phyloP scores from a whole-genome alignment of 2,888 invertebrate genomes.

The Cheilosia grossa region DNA sequence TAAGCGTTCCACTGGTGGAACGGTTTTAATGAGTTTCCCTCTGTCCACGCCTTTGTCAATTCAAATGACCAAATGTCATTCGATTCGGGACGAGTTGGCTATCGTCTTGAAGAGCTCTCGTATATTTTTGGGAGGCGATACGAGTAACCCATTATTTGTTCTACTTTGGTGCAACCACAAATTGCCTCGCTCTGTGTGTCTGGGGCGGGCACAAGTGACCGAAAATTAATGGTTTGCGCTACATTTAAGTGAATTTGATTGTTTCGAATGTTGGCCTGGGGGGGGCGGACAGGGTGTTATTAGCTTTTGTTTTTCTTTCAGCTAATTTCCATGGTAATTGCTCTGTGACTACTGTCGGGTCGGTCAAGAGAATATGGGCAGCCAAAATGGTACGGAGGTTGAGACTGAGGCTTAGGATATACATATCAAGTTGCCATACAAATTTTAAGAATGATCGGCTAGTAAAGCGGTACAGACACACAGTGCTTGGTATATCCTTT shows the following conservation, averaged over 20 bases:
- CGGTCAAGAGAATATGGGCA: conserved; percentile 23
- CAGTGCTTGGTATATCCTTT: no score
- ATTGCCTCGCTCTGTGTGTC: conserved; percentile 34
- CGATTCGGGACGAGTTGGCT: conserved; percentile 23
- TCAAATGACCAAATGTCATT: conserved; percentile 62
- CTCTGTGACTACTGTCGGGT: conserved; percentile 42
- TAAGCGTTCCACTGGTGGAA: conserved; percentile 49
- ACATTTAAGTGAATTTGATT: conserved; percentile 68
- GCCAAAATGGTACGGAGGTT: background rate
- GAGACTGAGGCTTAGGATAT: no score
- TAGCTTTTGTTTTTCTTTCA: conserved; percentile 43
- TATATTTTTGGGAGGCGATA: background rate
- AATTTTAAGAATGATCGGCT: no score
- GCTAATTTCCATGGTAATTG: conserved; percentile 53
- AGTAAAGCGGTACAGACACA: no score
- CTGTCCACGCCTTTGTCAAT: conserved; percentile 49
- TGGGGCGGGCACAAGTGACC: conserved; percentile 53
- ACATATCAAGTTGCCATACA: no score
- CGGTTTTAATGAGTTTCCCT: conserved; percentile 56
- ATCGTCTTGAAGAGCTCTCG: conserved; percentile 4
- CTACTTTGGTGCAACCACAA: conserved; percentile 74
- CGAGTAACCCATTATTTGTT: conserved; percentile 73
- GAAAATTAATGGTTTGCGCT: conserved; percentile 66
- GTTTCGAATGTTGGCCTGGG: conserved; percentile 19
- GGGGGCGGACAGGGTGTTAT: conserved; percentile 49